Evolutionary conservation across 2,797 vertebrate species (phyloP).

Genomic region (Sebastes matsubarae): DNA sequence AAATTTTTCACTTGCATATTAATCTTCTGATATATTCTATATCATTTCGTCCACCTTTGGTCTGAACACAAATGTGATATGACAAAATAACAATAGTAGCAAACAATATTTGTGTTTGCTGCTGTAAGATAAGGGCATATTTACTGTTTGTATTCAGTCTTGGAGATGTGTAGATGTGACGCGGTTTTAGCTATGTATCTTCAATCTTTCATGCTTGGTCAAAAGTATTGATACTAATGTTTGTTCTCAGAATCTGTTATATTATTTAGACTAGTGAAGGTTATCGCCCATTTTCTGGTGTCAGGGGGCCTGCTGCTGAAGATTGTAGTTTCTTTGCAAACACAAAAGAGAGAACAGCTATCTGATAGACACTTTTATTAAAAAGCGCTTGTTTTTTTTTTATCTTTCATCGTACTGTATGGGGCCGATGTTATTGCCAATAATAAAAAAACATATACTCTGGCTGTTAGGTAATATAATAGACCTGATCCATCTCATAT

Average conservation of each 20-base stretch:
- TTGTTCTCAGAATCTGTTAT: not conserved
- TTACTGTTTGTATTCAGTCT: not conserved
- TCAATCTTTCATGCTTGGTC: not conserved
- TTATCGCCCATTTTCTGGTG: conserved; percentile 4
- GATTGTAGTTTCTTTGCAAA: conserved; percentile 33
- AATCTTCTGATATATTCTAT: not conserved
- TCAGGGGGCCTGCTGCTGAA: not conserved
- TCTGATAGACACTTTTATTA: conserved; percentile 60
- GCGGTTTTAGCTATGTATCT: not conserved
- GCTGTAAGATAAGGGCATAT: not conserved
- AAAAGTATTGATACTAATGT: not conserved
- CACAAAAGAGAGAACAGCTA: conserved; percentile 12
- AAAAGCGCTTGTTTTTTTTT: conserved; percentile 21
- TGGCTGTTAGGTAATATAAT: conserved; percentile 42
- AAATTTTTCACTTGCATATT: not conserved
- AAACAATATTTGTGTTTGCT: not conserved
- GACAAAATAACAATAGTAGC: not conserved
- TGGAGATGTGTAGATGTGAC: not conserved
- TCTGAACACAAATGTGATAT: not conserved
- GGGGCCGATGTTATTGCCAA: conserved; percentile 50
- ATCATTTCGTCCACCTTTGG: not conserved
- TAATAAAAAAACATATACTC: conserved; percentile 39
- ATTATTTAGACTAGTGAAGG: conserved; percentile 12
- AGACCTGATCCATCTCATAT: conserved; percentile 39
- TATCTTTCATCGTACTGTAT: conserved; percentile 23